Evolutionary conservation across 2,888 invertebrate genomes (phyloP).

Genomic region (Rhagium mordax): DNA sequence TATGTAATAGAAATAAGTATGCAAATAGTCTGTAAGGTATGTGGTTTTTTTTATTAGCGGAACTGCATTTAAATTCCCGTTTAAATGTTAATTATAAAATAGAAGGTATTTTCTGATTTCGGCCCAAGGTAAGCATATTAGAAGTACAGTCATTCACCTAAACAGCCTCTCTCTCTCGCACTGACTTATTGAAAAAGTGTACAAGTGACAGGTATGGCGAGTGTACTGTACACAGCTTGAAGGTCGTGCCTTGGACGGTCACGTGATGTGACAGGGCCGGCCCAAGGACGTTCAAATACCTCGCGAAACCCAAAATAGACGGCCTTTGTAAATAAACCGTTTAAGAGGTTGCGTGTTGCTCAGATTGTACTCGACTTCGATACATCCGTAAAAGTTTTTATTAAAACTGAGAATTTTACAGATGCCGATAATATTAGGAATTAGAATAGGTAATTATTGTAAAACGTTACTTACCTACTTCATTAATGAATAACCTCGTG

Average conservation of each 20-base stretch:
- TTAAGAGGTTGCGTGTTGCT: neutral
- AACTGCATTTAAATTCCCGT: conserved; percentile 53
- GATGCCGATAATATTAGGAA: no score
- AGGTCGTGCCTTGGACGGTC: conserved; percentile 73
- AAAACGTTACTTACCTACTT: no score
- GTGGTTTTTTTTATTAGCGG: conserved; percentile 38
- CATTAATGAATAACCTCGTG: no score
- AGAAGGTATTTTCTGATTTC: conserved; percentile 62
- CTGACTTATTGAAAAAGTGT: conserved; percentile 46
- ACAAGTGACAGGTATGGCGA: conserved; percentile 67
- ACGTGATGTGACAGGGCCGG: conserved; percentile 68
- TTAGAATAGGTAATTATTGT: no score
- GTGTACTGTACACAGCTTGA: conserved; percentile 68
- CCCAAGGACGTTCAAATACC: conserved; percentile 58
- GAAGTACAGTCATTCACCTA: conserved; percentile 64
- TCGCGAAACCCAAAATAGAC: conserved; percentile 34
- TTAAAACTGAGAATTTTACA: neutral
- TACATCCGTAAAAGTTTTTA: neutral
- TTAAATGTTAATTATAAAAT: conserved; percentile 54
- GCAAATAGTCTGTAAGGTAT: conserved; percentile 20
- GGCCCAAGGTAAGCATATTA: conserved; percentile 65
- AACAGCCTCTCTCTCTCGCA: conserved; percentile 44
- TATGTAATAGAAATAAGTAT: conserved; percentile 23
- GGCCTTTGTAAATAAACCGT: conserved; percentile 8
- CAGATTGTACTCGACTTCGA: neutral